Evolutionary conservation across 1,140 invertebrate genomes (phyloP).

Genomic region (Adoxophyes honmai): DNA sequence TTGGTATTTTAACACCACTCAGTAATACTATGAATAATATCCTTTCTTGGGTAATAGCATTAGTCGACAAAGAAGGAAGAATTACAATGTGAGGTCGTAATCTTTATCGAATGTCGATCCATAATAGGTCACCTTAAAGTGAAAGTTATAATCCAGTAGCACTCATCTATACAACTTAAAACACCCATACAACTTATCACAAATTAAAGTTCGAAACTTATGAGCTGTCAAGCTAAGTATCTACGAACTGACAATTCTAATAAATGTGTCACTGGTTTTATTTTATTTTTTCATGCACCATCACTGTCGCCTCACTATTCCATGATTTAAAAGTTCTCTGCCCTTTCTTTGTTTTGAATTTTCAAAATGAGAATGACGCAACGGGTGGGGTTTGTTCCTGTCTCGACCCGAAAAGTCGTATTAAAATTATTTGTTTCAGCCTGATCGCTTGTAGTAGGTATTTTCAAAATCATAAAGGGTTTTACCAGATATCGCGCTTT

Average conservation of each 20-base stretch:
- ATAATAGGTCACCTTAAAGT: conserved; percentile 18
- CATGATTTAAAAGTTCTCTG: conserved; percentile 68
- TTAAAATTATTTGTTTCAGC: too few species aligned
- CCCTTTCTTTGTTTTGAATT: conserved; percentile 68
- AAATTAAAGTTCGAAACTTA: conserved; percentile 64
- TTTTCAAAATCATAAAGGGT: too few species aligned
- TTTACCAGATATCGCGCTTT: too few species aligned
- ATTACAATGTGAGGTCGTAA: too few species aligned
- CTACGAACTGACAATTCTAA: conserved; percentile 55
- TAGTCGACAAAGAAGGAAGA: too few species aligned
- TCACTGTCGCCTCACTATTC: conserved; percentile 60
- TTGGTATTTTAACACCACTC: too few species aligned
- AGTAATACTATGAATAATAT: too few species aligned
- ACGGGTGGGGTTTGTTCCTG: too few species aligned
- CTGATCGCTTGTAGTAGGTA: too few species aligned
- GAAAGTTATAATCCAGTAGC: conserved; percentile 59
- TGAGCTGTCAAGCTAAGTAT: conserved; percentile 53
- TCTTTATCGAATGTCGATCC: background rate
- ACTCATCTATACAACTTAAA: conserved; percentile 32
- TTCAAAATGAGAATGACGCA: conserved; percentile 44
- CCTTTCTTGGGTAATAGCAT: too few species aligned
- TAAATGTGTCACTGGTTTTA: conserved; percentile 65
- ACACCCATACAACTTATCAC: conserved; percentile 62
- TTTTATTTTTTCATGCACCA: conserved; percentile 43
- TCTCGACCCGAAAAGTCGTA: too few species aligned